A percentile compares a stretch with the other conserved stretches of the same genome.
phyloP scores from a whole-genome alignment of 2,113 vertebrate genomes.

The Terrapene triunguis region DNA sequence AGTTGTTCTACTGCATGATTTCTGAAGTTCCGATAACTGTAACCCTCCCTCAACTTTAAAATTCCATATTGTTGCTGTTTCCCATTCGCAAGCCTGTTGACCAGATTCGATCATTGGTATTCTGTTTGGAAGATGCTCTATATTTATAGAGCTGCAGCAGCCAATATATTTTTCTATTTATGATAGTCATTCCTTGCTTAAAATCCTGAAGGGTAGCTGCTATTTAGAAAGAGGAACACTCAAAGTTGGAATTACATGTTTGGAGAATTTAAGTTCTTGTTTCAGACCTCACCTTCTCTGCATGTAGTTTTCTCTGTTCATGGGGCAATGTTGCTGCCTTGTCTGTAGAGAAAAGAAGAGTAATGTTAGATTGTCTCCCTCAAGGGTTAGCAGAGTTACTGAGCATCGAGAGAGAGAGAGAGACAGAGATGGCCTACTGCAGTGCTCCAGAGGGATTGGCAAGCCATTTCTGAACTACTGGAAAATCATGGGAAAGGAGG shows the following conservation, averaged over 20 bases:
- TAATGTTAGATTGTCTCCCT: rapidly evolving
- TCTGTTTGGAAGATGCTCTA: not conserved
- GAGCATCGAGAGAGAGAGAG: not conserved
- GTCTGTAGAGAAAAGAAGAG: constrained; percentile 78
- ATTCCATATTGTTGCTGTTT: not conserved
- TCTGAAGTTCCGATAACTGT: not conserved
- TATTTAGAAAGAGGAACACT: not conserved
- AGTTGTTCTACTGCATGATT: not conserved
- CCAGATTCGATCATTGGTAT: no score
- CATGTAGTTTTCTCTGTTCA: constrained; percentile 95
- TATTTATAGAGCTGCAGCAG: not conserved
- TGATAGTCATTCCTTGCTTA: not conserved
- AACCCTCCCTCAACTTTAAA: not conserved
- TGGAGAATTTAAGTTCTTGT: rapidly evolving
- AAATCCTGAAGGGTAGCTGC: not conserved
- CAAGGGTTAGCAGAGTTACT: not conserved
- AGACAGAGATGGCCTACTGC: not conserved
- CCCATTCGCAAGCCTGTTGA: not conserved
- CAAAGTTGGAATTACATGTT: not conserved
- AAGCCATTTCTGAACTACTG: not conserved
- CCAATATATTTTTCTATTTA: no score
- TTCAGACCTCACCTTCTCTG: constrained; percentile 90
- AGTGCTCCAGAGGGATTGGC: not conserved
- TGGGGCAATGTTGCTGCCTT: constrained; percentile 96
- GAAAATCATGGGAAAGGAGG: not conserved